phyloP scores from a whole-genome alignment of 2,113 vertebrate species.

The Pristiophorus japonicus region DNA sequence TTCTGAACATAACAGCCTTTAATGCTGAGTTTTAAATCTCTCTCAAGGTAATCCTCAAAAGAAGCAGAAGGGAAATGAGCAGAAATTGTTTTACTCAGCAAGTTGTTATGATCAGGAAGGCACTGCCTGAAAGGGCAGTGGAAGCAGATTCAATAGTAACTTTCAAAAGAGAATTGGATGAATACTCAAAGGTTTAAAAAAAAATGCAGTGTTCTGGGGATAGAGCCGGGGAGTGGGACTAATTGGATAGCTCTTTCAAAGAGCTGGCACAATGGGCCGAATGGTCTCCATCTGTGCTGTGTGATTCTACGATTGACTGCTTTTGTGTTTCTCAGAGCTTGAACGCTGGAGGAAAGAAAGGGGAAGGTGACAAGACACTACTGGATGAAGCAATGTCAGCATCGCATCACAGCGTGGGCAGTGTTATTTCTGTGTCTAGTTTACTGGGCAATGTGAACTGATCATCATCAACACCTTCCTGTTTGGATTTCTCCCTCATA shows the following conservation, averaged over 20 bases:
- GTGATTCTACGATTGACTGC: background rate
- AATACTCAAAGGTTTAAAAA: background rate
- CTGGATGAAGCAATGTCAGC: background rate
- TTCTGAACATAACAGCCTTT: too few species aligned
- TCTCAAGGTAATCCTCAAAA: background rate
- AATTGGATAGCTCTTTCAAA: background rate
- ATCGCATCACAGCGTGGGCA: too few species aligned
- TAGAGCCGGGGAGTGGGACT: background rate
- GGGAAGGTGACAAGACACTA: background rate
- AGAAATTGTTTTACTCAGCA: background rate
- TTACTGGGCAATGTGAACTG: background rate
- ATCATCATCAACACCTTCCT: background rate
- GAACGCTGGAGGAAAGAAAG: background rate
- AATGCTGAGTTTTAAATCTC: background rate
- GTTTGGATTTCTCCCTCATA: background rate
- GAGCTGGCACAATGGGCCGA: background rate
- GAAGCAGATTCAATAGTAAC: background rate
- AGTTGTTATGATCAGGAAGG: background rate
- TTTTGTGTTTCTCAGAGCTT: background rate
- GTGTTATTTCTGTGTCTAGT: background rate
- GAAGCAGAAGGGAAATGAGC: background rate
- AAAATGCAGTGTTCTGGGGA: background rate
- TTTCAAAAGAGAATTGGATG: background rate
- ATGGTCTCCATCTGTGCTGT: background rate
- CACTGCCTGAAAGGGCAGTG: background rate